These are phyloP conservation scores for Gisinianus flammeolus DNA, from an alignment of 2,888 invertebrate species.

Conservation along the genomic window DNA sequence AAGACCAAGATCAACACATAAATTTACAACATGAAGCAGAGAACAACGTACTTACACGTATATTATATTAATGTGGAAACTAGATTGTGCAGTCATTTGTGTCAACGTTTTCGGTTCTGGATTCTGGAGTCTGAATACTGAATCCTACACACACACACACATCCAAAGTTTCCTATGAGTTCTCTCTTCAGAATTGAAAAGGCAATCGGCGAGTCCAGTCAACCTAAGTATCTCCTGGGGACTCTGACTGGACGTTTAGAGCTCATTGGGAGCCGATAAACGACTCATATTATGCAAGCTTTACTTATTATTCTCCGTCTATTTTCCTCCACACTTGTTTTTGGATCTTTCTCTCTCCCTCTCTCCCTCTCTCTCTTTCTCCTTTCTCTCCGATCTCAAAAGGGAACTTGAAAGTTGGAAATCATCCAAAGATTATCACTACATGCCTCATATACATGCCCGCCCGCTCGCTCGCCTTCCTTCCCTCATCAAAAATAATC, in stretches of 20 bases:
- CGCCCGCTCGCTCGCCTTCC: conserved; percentile 6
- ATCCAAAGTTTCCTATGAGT: neutral
- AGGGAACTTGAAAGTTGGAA: conserved; percentile 27
- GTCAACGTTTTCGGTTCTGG: neutral
- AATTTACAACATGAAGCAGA: too few species aligned
- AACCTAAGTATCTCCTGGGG: conserved; percentile 34
- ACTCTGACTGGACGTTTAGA: conserved; percentile 29
- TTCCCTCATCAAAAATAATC: conserved; percentile 36
- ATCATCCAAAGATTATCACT: conserved; percentile 38
- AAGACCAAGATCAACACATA: too few species aligned
- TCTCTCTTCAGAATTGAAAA: neutral
- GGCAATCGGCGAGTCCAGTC: conserved; percentile 1
- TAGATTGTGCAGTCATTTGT: neutral
- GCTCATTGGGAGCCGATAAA: conserved; percentile 35
- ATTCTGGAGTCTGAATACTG: too few species aligned
- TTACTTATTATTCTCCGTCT: conserved; percentile 16
- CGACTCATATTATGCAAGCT: conserved; percentile 35
- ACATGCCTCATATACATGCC: conserved; percentile 37
- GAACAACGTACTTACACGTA: too few species aligned
- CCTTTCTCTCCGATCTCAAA: neutral
- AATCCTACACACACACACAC: too few species aligned
- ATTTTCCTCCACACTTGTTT: neutral
- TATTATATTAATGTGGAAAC: neutral
- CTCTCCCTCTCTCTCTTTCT: neutral
- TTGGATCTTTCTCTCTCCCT: neutral